A percentile compares a stretch with the other conserved stretches of the same genome.
These are phyloP conservation scores for Streblospio benedicti DNA, from an alignment of 1,140 invertebrate species.

Conservation along the genomic window DNA sequence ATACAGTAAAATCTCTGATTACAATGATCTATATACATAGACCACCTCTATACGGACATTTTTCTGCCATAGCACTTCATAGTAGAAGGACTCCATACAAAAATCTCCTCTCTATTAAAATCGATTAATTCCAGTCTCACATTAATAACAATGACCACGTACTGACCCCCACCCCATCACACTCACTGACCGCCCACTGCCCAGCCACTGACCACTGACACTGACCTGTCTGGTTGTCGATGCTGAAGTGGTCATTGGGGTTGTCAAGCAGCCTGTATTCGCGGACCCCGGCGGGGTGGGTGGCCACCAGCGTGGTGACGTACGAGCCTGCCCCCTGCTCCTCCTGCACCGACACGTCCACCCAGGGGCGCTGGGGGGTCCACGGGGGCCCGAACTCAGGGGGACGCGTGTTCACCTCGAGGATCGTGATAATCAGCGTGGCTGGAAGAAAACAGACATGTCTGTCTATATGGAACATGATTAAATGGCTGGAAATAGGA, in stretches of 20 bases:
- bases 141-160: no score
- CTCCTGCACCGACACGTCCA: slow-evolving; percentile 62
- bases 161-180: no score
- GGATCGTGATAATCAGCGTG: slow-evolving; percentile 70
- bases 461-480: not conserved
- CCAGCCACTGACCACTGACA: slow-evolving; percentile 2
- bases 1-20: no score
- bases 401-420: slow-evolving; percentile 66
- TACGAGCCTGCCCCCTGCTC: slow-evolving; percentile 73
- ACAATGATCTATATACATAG: no score
- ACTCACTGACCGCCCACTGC: no score
- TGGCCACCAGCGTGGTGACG: slow-evolving; percentile 69
- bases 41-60: no score
- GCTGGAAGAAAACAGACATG: slow-evolving; percentile 48
- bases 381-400: slow-evolving; percentile 56
- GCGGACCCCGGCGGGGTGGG: slow-evolving; percentile 60
- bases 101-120: no score
- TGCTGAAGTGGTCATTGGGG: slow-evolving; percentile 52
- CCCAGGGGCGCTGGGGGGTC: slow-evolving; percentile 61
- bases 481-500: slow-evolving; percentile 4
- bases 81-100: no score
- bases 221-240: slow-evolving; percentile 54
- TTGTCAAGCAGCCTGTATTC: slow-evolving; percentile 26
- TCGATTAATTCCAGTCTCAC: no score
- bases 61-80: no score